phyloP scores from a whole-genome alignment of 2,113 vertebrate genomes.

The Aplodontia rufa region DNA sequence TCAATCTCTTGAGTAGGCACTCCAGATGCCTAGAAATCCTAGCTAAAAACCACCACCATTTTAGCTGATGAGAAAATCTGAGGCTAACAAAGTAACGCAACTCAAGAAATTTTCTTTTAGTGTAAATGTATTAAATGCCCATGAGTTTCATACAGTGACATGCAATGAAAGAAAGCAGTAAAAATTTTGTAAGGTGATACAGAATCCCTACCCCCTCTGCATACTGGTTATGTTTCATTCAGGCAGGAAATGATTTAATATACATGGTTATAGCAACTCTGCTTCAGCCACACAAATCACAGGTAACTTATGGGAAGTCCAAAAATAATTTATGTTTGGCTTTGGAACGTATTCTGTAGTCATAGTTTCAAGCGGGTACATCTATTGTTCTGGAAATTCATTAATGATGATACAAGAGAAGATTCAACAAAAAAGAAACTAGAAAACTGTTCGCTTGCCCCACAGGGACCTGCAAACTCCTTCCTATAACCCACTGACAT shows the following conservation, averaged over 20 bases:
- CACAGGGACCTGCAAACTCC: not conserved
- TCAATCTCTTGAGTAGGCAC: conserved; percentile 26
- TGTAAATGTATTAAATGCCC: conserved; percentile 50
- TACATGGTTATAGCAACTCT: conserved; percentile 51
- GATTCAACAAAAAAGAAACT: conserved; percentile 56
- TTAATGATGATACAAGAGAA: conserved; percentile 36
- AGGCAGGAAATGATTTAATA: conserved; percentile 61
- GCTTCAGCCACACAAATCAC: conserved; percentile 55
- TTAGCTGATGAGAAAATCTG: conserved; percentile 23
- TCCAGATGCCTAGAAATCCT: conserved; percentile 44
- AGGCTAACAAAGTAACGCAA: not conserved
- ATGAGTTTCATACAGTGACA: not conserved
- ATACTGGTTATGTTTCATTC: conserved; percentile 12
- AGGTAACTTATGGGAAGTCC: conserved; percentile 2
- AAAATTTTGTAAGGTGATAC: conserved; percentile 4
- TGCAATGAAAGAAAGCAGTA: conserved; percentile 26
- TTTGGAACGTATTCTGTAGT: conserved; percentile 46
- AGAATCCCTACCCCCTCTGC: conserved; percentile 33
- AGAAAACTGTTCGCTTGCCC: conserved; percentile 50
- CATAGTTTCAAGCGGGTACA: conserved; percentile 53
- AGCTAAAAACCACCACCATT: conserved; percentile 21
- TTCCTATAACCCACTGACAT: conserved; percentile 59
- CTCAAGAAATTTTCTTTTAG: conserved; percentile 23
- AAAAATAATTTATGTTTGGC: conserved; percentile 58
- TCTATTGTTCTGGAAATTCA: conserved; percentile 57